Percentiles rank a stretch among this genome's conserved stretches.
Evolutionary conservation across 2,113 vertebrate species (phyloP).

Genomic region (Natator depressus): DNA sequence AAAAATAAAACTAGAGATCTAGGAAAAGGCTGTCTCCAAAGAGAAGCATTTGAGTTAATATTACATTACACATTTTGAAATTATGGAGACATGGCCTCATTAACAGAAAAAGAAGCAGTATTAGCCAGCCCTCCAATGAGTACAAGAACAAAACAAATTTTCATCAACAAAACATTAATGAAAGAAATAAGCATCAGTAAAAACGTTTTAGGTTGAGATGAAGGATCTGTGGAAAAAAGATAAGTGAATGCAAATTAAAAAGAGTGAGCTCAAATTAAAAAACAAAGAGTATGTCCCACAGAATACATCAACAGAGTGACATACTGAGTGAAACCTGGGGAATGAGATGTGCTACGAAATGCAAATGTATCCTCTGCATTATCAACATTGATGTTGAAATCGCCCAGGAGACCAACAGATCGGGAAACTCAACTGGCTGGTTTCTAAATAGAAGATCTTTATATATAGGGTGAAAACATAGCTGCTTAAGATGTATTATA

Average conservation of each 20-base stretch:
- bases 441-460: not conserved
- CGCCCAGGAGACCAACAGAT: slow-evolving; percentile 30
- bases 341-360: slow-evolving; percentile 55
- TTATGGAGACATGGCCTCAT: slow-evolving; percentile 20
- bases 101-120: slow-evolving; percentile 24
- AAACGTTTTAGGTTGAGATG: slow-evolving; percentile 45
- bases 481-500: not conserved
- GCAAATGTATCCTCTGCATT: slow-evolving; percentile 41
- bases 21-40: not conserved
- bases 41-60: slow-evolving; percentile 24
- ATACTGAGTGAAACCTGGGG: slow-evolving; percentile 47
- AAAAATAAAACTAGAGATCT: not conserved
- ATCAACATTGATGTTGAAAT: slow-evolving; percentile 45
- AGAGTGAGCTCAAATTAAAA: slow-evolving; percentile 52
- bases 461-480: slow-evolving; percentile 13
- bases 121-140: slow-evolving; percentile 47
- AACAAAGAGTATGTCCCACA: slow-evolving; percentile 39
- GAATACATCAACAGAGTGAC: slow-evolving; percentile 45
- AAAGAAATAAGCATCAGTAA: slow-evolving; percentile 46
- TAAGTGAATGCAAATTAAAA: slow-evolving; percentile 65
- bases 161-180: slow-evolving; percentile 59
- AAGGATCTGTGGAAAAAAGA: slow-evolving; percentile 58
- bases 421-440: slow-evolving; percentile 38
- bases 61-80: slow-evolving; percentile 51
- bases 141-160: slow-evolving; percentile 58